These are phyloP conservation scores for Syngnathus rostellatus DNA, from an alignment of 2,797 vertebrate species.

Conservation along the genomic window DNA sequence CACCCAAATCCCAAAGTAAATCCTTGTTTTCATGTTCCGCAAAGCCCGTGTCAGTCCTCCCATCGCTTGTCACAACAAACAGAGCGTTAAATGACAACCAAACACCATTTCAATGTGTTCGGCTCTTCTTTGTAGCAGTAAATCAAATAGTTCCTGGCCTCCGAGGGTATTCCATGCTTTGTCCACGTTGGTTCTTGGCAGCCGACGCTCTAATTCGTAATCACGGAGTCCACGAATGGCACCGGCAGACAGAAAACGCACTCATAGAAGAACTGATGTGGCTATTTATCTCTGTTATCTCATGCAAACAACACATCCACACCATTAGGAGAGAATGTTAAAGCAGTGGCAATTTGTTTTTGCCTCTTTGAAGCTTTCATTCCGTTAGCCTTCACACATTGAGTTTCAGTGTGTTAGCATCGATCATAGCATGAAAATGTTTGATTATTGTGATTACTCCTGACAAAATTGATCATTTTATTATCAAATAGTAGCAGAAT, in stretches of 20 bases:
- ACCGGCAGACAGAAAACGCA: background rate
- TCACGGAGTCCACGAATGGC: background rate
- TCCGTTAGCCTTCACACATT: background rate
- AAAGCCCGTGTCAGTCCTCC: background rate
- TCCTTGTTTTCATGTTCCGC: background rate
- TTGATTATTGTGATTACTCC: background rate
- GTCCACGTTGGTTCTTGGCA: background rate
- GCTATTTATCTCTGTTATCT: background rate
- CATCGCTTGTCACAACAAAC: constrained; percentile 1
- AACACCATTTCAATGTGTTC: background rate
- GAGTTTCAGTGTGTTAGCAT: background rate
- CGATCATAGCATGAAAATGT: background rate
- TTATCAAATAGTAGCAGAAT: too few species aligned
- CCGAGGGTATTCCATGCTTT: background rate
- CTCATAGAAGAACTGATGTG: background rate
- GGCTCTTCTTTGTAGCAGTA: background rate
- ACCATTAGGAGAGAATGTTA: background rate
- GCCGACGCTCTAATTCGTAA: background rate
- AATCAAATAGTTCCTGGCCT: background rate
- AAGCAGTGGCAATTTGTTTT: background rate
- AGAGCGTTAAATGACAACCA: background rate
- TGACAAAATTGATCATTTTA: too few species aligned
- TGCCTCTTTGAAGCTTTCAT: background rate
- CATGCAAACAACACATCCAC: background rate
- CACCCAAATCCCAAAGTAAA: constrained; percentile 1